phyloP scores from a whole-genome alignment of 1,140 invertebrate species.

The Diorhabda carinulata region DNA sequence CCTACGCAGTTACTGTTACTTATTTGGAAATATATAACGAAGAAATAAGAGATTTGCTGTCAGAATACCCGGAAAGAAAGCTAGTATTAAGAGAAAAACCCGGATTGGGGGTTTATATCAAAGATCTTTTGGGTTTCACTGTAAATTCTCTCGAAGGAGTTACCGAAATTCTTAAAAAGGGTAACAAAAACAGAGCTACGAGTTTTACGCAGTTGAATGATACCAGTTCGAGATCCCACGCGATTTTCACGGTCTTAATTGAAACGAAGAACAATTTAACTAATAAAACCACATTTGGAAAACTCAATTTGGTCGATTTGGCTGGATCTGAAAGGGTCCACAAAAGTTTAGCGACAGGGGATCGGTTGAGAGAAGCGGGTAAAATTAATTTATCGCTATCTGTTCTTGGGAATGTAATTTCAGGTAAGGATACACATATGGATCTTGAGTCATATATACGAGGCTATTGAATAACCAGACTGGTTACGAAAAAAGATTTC shows the following conservation, averaged over 20 bases:
- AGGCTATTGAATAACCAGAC: too few species aligned
- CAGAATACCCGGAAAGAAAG: constrained; percentile 56
- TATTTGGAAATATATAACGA: constrained; percentile 96
- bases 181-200: constrained; percentile 80
- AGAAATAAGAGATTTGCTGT: constrained; percentile 88
- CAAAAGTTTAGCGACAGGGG: constrained; percentile 87
- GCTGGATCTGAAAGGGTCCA: constrained; percentile 96
- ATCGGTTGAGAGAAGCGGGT: constrained; percentile 86
- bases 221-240: constrained; percentile 90
- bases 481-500: too few species aligned
- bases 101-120: constrained; percentile 62
- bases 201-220: constrained; percentile 93
- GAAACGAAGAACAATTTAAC: constrained; percentile 76
- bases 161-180: constrained; percentile 78
- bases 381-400: constrained; percentile 94
- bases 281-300: constrained; percentile 88
- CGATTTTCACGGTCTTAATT: constrained; percentile 91
- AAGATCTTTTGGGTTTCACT: constrained; percentile 40
- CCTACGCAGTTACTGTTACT: constrained; percentile 85
- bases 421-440: not conserved
- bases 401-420: constrained; percentile 88
- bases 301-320: constrained; percentile 92
- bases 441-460: too few species aligned
- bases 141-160: constrained; percentile 75
- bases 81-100: constrained; percentile 70